phyloP scores from a whole-genome alignment of 2,888 invertebrate species.

The Argynnis bischoffii region DNA sequence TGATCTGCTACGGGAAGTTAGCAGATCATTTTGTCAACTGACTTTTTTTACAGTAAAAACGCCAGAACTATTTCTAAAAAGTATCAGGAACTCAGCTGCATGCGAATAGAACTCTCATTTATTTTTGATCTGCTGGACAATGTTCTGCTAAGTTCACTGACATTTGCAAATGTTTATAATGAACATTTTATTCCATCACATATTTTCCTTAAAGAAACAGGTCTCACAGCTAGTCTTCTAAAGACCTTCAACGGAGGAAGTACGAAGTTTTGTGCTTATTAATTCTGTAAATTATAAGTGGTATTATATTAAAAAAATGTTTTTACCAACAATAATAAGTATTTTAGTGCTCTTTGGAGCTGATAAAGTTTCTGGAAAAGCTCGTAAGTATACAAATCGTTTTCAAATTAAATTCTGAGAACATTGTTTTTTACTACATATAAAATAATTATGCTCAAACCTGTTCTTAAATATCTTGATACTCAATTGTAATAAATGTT shows the following conservation, averaged over 20 bases:
- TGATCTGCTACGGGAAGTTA: too few species aligned
- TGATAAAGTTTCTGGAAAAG: not conserved
- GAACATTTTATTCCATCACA: not conserved
- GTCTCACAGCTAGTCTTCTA: conserved; percentile 4
- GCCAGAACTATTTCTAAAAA: too few species aligned
- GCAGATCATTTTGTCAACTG: too few species aligned
- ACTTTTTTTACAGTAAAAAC: too few species aligned
- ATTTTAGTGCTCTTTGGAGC: not conserved
- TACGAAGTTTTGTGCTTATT: not conserved
- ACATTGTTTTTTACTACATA: not conserved
- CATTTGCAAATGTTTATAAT: too few species aligned
- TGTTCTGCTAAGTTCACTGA: too few species aligned
- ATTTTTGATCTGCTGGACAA: too few species aligned
- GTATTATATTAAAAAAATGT: not conserved
- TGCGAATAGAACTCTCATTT: too few species aligned
- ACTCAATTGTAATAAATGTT: not conserved
- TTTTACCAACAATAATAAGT: conserved; percentile 1
- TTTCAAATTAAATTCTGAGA: not conserved
- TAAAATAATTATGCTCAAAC: not conserved
- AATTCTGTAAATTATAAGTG: not conserved
- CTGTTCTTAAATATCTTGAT: not conserved
- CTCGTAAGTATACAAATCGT: conserved; percentile 1
- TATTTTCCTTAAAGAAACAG: conserved; percentile 13
- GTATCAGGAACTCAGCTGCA: too few species aligned
- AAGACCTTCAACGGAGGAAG: conserved; percentile 12